Evolutionary conservation across 2,797 vertebrate genomes (phyloP), one percentile per base, ranked within the genome.

Genomic region (Chanos chanos): DNA sequence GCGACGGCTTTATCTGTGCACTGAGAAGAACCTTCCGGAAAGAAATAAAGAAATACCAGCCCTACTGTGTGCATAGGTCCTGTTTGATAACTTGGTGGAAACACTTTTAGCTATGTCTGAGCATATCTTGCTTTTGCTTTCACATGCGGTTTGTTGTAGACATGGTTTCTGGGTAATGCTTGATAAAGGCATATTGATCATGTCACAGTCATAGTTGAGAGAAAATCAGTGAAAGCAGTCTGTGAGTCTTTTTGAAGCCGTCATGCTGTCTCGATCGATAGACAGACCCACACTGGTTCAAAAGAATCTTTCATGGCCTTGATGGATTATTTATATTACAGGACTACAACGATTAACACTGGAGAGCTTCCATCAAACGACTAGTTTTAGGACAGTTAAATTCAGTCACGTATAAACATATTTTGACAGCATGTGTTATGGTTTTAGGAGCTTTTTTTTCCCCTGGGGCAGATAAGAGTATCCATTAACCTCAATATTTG

Each of bases 131-230:
- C n/a, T n/a, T n/a, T n/a, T n/a, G n/a, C n/a, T n/a, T n/a, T n/a
- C n/a, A n/a, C n/a, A n/a, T 45, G n/a, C 28, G 36, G 22, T 51
- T 40, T 39, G 33, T 52, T 57, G 60, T 21, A 61, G 56, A 37
- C 34, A 25, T 47, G 43, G 57, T 67, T 53, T 66, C 55, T 12
- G 5, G 13, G 40, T 39, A 10, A 36, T 21, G 61, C 53, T 51
- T 51, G 15, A 28, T 63, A 49, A 31, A 12, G 33, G 41, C n/a
- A 24, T 70, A 71, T 72, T 37, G 71, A 73, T 77, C 52, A 25
- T 47, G 41, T 66, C 58, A 49, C 31, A 48, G 31, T 53, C 28
- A 19, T 15, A 18, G 37, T 43, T 16, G 30, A 56, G 24, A 13
- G 37, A 41, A 22, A 65, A 18, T 21, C 7, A 5, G 33, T 34